Evolutionary conservation across 2,113 vertebrate genomes (phyloP).

Genomic region (Sebastes fasciatus): DNA sequence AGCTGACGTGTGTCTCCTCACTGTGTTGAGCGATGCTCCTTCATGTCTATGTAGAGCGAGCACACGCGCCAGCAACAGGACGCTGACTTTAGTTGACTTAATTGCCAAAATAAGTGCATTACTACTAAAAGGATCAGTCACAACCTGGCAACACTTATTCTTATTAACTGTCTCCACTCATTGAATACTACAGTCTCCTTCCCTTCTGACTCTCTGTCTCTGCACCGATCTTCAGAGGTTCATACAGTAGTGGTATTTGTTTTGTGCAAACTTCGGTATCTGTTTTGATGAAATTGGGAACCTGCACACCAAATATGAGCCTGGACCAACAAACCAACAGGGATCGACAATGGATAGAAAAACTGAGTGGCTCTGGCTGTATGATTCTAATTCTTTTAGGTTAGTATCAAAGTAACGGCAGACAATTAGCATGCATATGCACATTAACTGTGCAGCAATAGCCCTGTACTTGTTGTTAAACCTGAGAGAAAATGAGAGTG

Average conservation of each 20-base stretch:
- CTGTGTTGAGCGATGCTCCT: too few species aligned
- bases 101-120: not conserved
- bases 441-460: not conserved
- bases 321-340: not conserved
- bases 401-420: not conserved
- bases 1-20: too few species aligned
- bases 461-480: not conserved
- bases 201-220: not conserved
- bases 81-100: too few species aligned
- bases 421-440: not conserved
- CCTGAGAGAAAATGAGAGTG: not conserved
- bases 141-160: too few species aligned
- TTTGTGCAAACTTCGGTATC: too few species aligned
- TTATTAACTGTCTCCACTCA: too few species aligned
- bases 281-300: not conserved
- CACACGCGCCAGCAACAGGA: too few species aligned
- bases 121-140: too few species aligned
- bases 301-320: not conserved
- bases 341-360: not conserved
- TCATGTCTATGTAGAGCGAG: too few species aligned
- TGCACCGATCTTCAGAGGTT: not conserved
- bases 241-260: too few species aligned
- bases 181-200: not conserved
- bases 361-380: not conserved
- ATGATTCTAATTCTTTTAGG: not conserved